Evolutionary conservation across 1,140 invertebrate genomes (phyloP).

Genomic region (Centruroides sculpturatus): DNA sequence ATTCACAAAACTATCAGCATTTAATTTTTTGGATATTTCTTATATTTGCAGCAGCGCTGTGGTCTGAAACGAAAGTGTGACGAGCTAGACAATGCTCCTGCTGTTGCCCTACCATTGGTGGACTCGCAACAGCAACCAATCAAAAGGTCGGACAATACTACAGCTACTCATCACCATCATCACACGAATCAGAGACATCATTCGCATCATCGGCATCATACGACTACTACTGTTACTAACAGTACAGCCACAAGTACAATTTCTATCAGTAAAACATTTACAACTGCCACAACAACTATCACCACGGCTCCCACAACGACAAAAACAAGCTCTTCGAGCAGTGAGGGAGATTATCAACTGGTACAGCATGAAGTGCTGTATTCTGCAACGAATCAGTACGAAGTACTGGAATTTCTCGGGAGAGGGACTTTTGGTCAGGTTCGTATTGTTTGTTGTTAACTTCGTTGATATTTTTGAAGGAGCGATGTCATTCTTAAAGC

Average conservation of each 20-base stretch:
- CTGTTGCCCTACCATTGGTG: slow-evolving; percentile 6
- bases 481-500: not conserved
- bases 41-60: slow-evolving; percentile 7
- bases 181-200: not conserved
- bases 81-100: slow-evolving; percentile 14
- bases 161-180: not conserved
- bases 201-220: not conserved
- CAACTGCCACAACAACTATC: slow-evolving; percentile 23
- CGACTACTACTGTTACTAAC: slow-evolving; percentile 5
- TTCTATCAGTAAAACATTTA: not conserved
- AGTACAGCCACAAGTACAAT: not conserved
- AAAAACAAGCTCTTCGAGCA: slow-evolving; percentile 26
- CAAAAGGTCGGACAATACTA: not conserved
- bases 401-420: slow-evolving; percentile 96
- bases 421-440: slow-evolving; percentile 95
- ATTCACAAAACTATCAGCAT: not conserved
- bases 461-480: not conserved
- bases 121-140: slow-evolving; percentile 3
- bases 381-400: slow-evolving; percentile 81
- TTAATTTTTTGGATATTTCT: slow-evolving; percentile 16
- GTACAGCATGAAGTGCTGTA: slow-evolving; percentile 96
- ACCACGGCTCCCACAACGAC: slow-evolving; percentile 16
- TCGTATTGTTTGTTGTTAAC: not conserved
- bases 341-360: slow-evolving; percentile 93
- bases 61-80: slow-evolving; percentile 10